A percentile compares a stretch with the other conserved stretches of the same genome.
Evolutionary conservation across 2,888 invertebrate species (phyloP).

Genomic region (Lacanobia wlatinum): DNA sequence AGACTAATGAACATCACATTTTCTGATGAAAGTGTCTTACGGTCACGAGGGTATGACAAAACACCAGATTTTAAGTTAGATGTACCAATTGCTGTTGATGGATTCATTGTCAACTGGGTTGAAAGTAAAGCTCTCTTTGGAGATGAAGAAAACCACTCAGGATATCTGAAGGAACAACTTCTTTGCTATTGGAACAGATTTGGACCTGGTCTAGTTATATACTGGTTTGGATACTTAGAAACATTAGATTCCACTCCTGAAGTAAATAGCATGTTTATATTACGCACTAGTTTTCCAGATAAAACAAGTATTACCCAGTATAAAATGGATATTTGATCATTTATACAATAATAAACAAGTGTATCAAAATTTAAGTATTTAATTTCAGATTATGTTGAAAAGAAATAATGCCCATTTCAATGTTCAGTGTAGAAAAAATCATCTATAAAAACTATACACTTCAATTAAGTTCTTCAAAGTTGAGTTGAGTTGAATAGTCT

Average conservation of each 20-base stretch:
- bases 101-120: constrained; percentile 97
- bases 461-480: too few relatives aligned
- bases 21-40: constrained; percentile 94
- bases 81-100: constrained; percentile 96
- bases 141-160: constrained; percentile 94
- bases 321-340: constrained; percentile 78
- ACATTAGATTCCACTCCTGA: constrained; percentile 92
- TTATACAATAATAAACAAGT: neutral
- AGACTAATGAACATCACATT: constrained; percentile 86
- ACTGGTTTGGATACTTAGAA: constrained; percentile 98
- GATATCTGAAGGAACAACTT: constrained; percentile 96
- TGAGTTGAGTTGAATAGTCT: too few relatives aligned
- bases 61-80: constrained; percentile 98
- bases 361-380: neutral
- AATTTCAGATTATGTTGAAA: neutral
- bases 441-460: too few relatives aligned
- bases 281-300: constrained; percentile 89
- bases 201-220: constrained; percentile 98
- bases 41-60: constrained; percentile 97
- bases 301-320: constrained; percentile 87
- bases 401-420: neutral
- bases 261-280: constrained; percentile 91
- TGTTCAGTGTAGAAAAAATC: too few relatives aligned
- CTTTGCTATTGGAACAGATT: constrained; percentile 98
- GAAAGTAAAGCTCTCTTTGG: constrained; percentile 99